Evolutionary conservation across 2,888 invertebrate genomes (phyloP).

Genomic region (Pristionchus fissidentatus): DNA sequence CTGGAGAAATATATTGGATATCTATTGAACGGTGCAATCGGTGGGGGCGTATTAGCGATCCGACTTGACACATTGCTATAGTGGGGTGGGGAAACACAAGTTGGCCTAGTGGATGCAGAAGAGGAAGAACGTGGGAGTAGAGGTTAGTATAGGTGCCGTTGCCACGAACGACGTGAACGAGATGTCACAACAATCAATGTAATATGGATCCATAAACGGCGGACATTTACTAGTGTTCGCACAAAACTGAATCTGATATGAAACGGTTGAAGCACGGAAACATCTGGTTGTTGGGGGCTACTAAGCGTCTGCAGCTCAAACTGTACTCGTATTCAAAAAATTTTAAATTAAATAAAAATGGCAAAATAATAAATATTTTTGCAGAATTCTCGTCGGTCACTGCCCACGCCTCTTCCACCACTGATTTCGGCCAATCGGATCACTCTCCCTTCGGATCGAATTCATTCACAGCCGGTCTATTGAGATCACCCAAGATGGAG

Average conservation of each 20-base stretch:
- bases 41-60: too few relatives aligned
- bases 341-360: not conserved
- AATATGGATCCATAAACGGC: not conserved
- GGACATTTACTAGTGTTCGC: not conserved
- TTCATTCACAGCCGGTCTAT: conserved; percentile 4
- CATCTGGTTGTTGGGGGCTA: not conserved
- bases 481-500: conserved; percentile 25
- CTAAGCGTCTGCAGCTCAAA: too few relatives aligned
- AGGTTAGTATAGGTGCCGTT: too few relatives aligned
- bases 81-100: too few relatives aligned
- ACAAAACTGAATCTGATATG: not conserved
- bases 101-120: too few relatives aligned
- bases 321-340: too few relatives aligned
- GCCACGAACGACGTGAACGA: too few relatives aligned
- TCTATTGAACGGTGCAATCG: too few relatives aligned
- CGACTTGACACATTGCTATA: too few relatives aligned
- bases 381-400: not conserved
- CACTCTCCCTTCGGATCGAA: not conserved
- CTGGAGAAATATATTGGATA: too few relatives aligned
- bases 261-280: not conserved
- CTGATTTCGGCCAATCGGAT: not conserved
- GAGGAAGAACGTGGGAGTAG: not conserved
- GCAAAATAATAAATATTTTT: not conserved
- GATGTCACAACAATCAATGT: not conserved
- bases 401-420: not conserved